Base-by-base conservation (phyloP, 2,888 invertebrate genomes). In the Galerucella calmariensis region DNA sequence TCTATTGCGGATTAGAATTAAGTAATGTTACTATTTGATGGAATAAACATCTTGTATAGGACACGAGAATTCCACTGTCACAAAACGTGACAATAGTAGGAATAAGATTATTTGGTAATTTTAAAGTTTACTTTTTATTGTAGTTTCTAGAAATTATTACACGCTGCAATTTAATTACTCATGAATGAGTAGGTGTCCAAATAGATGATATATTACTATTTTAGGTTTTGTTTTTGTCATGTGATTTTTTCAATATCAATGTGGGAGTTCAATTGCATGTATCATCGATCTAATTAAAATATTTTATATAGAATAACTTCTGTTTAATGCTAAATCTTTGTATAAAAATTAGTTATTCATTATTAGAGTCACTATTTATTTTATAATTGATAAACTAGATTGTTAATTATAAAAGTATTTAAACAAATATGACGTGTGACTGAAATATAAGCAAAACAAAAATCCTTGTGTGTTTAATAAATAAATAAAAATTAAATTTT, bases 131-230 rank as follows among this genome's bases (percentile, higher is more conserved):
- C 11, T 46, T 46, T 46, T 46, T 56, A 56, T 56, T 51, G 11
- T 56, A 56, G n/a, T 56, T 56, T 56, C 20, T 20, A 56, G 56
- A 56, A 56, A 56, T 10, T 11, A 56, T 56, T 56, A 56, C 20
- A 56, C 20, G 16, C 20, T 56, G 16, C 20, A 56, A 53, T 20
- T 61, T 65, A 65, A 65, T 65, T 65, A 65, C 44, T 65, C 63
- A 65, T 46, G 20, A 65, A 46, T 65, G 63, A 65, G 63, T 65
- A 65, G 63, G 63, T 46, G 44, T 41, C 20, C 11, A 46, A 44
- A 65, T 65, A 65, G 63, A 16, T 65, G 63, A 65, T 65, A 10
- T n/a, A 65, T 65, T 11, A 65, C 63, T 65, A 46, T 65, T 65
- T 41, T 44, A 65, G 41, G 63, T 44, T 20, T 44, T 46, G 46